A percentile compares a stretch with the other conserved stretches of the same genome.
phyloP scores from a whole-genome alignment of 2,888 invertebrate genomes.

The Microctonus brassicae region DNA sequence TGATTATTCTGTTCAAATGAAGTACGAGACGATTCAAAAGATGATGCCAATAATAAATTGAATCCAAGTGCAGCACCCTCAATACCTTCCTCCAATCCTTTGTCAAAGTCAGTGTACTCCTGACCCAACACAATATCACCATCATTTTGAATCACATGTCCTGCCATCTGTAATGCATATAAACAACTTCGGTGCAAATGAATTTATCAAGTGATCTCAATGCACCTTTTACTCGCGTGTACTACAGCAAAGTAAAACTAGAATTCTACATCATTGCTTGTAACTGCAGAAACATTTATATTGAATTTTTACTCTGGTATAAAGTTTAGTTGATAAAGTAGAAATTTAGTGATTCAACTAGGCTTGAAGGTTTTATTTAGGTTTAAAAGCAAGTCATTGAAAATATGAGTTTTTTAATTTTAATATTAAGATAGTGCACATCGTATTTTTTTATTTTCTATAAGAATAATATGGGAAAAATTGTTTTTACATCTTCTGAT shows the following conservation, averaged over 20 bases:
- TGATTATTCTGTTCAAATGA: slow-evolving; percentile 41
- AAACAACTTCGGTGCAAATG: neutral
- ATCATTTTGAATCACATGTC: slow-evolving; percentile 72
- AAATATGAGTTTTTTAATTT: no score
- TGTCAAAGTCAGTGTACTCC: slow-evolving; percentile 78
- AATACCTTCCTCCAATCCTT: slow-evolving; percentile 76
- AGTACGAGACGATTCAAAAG: slow-evolving; percentile 65
- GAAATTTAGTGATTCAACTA: no score
- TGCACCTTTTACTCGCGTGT: neutral
- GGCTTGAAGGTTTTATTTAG: no score
- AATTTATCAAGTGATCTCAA: neutral
- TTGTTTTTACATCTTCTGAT: no score
- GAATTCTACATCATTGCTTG: no score
- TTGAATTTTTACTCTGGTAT: no score
- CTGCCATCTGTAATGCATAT: slow-evolving; percentile 72
- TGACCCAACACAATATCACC: slow-evolving; percentile 80
- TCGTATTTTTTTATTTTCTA: no score
- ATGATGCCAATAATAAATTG: slow-evolving; percentile 75
- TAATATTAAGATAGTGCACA: no score
- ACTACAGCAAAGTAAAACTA: no score
- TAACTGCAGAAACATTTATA: no score
- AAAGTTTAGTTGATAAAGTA: slow-evolving; percentile 7
- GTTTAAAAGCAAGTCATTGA: no score
- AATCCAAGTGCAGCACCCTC: slow-evolving; percentile 79
- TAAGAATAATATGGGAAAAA: no score